These are phyloP conservation scores for Fissipunctia ypsillon DNA, from an alignment of 2,888 invertebrate genomes.

Conservation along the genomic window DNA sequence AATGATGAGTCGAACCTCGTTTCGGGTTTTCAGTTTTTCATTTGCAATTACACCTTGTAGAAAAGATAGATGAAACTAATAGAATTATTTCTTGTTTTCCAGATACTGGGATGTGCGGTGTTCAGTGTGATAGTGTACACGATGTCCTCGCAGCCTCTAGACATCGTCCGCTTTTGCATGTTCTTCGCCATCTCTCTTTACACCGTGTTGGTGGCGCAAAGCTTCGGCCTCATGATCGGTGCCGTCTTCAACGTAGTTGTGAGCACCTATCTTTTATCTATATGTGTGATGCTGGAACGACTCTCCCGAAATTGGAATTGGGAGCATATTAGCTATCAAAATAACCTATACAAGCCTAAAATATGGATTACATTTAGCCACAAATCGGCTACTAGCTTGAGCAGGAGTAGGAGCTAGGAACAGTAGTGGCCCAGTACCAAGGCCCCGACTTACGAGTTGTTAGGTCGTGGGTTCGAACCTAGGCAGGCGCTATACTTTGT, in stretches of 20 bases:
- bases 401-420: too few relatives aligned
- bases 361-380: neutral
- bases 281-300: neutral
- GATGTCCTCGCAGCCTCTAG: slow-evolving; percentile 97
- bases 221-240: slow-evolving; percentile 97
- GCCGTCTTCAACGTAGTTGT: slow-evolving; percentile 96
- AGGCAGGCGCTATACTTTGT: too few relatives aligned
- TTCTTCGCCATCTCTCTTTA: slow-evolving; percentile 95
- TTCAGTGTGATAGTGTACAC: slow-evolving; percentile 95
- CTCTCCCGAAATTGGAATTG: neutral
- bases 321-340: neutral
- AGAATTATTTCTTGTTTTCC: slow-evolving; percentile 66
- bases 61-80: neutral
- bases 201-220: slow-evolving; percentile 97
- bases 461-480: too few relatives aligned
- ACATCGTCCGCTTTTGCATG: slow-evolving; percentile 94
- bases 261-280: slow-evolving; percentile 79
- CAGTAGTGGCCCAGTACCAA: too few relatives aligned
- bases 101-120: slow-evolving; percentile 92
- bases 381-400: neutral
- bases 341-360: neutral
- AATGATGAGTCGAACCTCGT: neutral
- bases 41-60: neutral
- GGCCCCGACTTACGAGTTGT: too few relatives aligned
- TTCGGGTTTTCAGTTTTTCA: neutral